These are phyloP conservation scores for Furnarius figulus DNA, from an alignment of 2,113 vertebrate species.

Conservation along the genomic window DNA sequence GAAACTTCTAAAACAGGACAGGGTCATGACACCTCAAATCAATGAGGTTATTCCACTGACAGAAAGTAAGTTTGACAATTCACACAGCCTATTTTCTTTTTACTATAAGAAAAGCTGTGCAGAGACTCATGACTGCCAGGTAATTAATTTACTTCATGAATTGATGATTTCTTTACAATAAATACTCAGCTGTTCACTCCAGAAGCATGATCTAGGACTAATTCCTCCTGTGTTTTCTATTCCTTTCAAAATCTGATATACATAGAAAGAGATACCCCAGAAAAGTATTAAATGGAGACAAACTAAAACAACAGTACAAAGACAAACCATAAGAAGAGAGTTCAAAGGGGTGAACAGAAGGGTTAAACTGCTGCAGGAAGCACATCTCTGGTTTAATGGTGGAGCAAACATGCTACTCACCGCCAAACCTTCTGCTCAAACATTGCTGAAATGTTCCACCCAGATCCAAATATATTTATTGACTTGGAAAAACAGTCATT, in stretches of 20 bases:
- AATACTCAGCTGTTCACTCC: neutral
- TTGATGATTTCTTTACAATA: neutral
- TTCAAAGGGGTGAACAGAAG: neutral
- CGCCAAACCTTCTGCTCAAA: constrained; percentile 66
- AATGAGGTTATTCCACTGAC: neutral
- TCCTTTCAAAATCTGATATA: neutral
- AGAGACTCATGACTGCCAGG: neutral
- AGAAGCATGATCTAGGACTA: neutral
- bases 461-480: constrained; percentile 90
- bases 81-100: neutral
- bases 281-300: neutral
- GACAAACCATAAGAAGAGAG: neutral
- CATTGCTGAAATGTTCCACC: constrained; percentile 90
- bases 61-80: neutral
- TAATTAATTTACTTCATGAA: neutral
- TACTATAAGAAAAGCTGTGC: neutral
- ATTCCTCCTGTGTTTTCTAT: neutral
- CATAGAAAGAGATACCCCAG: neutral
- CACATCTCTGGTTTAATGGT: neutral
- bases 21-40: neutral
- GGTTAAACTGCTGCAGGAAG: neutral
- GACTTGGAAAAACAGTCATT: constrained; percentile 99
- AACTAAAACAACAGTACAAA: neutral
- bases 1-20: neutral
- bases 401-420: constrained; percentile 69